A percentile compares a stretch with the other conserved stretches of the same genome.
These are phyloP conservation scores for Liasis olivaceus DNA, from an alignment of 2,797 vertebrate species.

Conservation along the genomic window DNA sequence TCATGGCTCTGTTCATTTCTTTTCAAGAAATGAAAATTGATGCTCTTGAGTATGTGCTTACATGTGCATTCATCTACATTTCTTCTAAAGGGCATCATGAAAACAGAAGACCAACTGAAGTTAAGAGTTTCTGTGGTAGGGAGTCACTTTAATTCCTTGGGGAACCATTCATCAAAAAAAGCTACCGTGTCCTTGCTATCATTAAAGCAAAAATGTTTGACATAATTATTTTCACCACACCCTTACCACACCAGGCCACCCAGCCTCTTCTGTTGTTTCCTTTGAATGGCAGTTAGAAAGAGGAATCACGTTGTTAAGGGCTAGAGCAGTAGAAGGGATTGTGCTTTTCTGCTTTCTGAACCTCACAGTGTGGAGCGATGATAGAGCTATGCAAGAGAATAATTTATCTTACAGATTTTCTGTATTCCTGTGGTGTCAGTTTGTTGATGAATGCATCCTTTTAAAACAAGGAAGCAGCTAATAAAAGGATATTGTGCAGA, in stretches of 20 bases:
- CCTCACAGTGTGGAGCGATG: background rate
- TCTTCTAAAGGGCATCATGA: slow-evolving; percentile 43
- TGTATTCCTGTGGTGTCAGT: background rate
- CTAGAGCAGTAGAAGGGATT: background rate
- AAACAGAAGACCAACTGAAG: slow-evolving; percentile 28
- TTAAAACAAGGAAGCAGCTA: background rate
- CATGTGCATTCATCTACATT: background rate
- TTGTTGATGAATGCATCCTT: slow-evolving; percentile 36
- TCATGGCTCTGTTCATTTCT: slow-evolving; percentile 63
- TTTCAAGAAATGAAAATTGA: slow-evolving; percentile 42
- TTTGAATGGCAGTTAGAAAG: background rate
- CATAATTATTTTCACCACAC: background rate
- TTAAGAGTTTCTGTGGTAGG: background rate
- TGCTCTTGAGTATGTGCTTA: background rate
- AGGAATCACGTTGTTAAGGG: slow-evolving; percentile 14
- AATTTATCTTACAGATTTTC: slow-evolving; percentile 14
- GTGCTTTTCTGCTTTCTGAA: background rate
- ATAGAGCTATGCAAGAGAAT: background rate
- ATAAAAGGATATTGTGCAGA: background rate
- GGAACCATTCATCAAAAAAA: slow-evolving; percentile 43
- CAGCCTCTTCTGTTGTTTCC: background rate
- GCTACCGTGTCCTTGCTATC: slow-evolving; percentile 27
- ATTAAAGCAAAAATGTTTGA: slow-evolving; percentile 27
- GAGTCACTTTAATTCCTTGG: background rate
- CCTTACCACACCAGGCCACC: background rate